phyloP scores from a whole-genome alignment of 2,888 invertebrate genomes.

The Drosophila greeni region DNA sequence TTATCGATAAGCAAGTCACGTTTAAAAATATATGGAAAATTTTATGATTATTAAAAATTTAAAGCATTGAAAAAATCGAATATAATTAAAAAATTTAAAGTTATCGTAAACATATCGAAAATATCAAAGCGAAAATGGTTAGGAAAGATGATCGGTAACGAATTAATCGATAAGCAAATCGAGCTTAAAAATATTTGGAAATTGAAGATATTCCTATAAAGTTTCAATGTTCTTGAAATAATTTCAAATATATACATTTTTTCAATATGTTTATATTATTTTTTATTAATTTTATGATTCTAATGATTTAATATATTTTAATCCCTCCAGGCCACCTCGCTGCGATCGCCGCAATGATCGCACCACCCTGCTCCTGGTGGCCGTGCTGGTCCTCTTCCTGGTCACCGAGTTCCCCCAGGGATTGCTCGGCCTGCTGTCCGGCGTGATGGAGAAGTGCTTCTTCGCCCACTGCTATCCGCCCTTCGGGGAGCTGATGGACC shows the following conservation, averaged over 20 bases:
- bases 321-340: slow-evolving; percentile 77
- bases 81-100: too few relatives aligned
- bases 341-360: slow-evolving; percentile 89
- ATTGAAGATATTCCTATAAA: too few relatives aligned
- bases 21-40: too few relatives aligned
- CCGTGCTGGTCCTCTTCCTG: slow-evolving; percentile 90
- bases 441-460: slow-evolving; percentile 85
- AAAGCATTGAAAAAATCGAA: too few relatives aligned
- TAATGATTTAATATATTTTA: neutral
- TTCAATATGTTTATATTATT: neutral
- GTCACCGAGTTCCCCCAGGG: slow-evolving; percentile 94
- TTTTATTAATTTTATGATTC: neutral
- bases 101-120: neutral
- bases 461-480: slow-evolving; percentile 88
- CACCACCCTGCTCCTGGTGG: slow-evolving; percentile 93
- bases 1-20: too few relatives aligned
- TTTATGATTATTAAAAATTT: too few relatives aligned
- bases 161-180: too few relatives aligned
- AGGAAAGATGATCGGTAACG: too few relatives aligned
- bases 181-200: too few relatives aligned
- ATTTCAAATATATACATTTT: too few relatives aligned
- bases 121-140: too few relatives aligned
- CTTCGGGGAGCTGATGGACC: slow-evolving; percentile 93
- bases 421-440: slow-evolving; percentile 85
- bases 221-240: too few relatives aligned